Percentiles rank a stretch among this genome's conserved stretches.
Evolutionary conservation across 2,888 invertebrate genomes (phyloP).

Genomic region (Heliconius ismenius): DNA sequence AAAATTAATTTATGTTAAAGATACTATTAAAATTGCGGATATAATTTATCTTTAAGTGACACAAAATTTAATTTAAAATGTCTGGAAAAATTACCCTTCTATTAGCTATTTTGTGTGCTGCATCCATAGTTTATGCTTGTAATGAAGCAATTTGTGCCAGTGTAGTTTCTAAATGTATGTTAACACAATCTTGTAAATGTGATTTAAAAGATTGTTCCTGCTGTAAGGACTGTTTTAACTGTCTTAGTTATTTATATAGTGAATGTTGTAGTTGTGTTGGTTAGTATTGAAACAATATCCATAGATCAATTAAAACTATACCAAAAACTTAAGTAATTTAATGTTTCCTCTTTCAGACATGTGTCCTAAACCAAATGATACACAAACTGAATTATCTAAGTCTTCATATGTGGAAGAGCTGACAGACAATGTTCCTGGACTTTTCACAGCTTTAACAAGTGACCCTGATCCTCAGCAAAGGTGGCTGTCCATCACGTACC

Average conservation of each 20-base stretch:
- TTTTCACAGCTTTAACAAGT: slow-evolving; percentile 91
- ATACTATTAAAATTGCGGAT: not conserved
- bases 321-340: not conserved
- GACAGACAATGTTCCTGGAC: slow-evolving; percentile 89
- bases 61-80: slow-evolving; percentile 53
- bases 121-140: slow-evolving; percentile 82
- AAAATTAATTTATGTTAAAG: not conserved
- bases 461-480: slow-evolving; percentile 88
- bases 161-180: slow-evolving; percentile 97
- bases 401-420: slow-evolving; percentile 92
- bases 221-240: slow-evolving; percentile 95
- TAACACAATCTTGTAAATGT: slow-evolving; percentile 97
- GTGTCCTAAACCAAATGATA: slow-evolving; percentile 92
- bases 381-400: slow-evolving; percentile 87
- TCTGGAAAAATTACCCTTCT: slow-evolving; percentile 64
- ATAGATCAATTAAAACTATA: not conserved
- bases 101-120: slow-evolving; percentile 61
- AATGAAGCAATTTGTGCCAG: slow-evolving; percentile 98
- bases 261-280: slow-evolving; percentile 99
- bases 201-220: slow-evolving; percentile 96
- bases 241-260: slow-evolving; percentile 92
- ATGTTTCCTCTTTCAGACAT: slow-evolving; percentile 84
- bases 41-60: not conserved
- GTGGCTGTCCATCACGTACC: slow-evolving; percentile 93
- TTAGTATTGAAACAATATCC: slow-evolving; percentile 76